Evolutionary conservation across 1,140 invertebrate species (phyloP).

Genomic region (Drosophila ficusphila): DNA sequence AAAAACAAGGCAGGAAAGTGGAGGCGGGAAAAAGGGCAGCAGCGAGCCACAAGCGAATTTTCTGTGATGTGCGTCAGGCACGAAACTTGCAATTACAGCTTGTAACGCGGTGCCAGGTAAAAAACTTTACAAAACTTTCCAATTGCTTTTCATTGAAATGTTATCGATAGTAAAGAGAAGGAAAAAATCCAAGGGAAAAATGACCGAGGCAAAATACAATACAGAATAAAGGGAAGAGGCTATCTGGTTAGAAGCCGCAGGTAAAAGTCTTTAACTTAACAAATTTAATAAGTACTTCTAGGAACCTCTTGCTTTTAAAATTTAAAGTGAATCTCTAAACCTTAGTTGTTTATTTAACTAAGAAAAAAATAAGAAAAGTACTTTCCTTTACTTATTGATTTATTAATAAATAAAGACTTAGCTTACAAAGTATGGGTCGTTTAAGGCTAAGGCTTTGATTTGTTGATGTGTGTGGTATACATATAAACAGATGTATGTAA

Average conservation of each 20-base stretch:
- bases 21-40: background rate
- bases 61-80: conserved; percentile 47
- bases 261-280: background rate
- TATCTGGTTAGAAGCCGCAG: no score
- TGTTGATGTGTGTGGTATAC: conserved; percentile 11
- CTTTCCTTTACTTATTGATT: conserved; percentile 5
- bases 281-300: no score
- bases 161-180: conserved; percentile 25
- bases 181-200: background rate
- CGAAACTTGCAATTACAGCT: conserved; percentile 45
- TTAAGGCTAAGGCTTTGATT: conserved; percentile 58
- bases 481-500: conserved; percentile 47
- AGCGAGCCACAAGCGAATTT: conserved; percentile 13
- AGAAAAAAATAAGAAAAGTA: background rate
- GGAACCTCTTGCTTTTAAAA: no score
- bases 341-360: no score
- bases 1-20: conserved; percentile 21
- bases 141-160: conserved; percentile 49
- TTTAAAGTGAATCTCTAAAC: no score
- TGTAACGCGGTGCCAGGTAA: conserved; percentile 25
- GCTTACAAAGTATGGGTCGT: conserved; percentile 8
- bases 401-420: conserved; percentile 31
- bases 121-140: conserved; percentile 49
- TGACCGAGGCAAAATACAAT: background rate
- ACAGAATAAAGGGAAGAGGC: background rate